Conservation (phyloP, 2,888 invertebrate genomes). For the Zele albiditarsus region DNA sequence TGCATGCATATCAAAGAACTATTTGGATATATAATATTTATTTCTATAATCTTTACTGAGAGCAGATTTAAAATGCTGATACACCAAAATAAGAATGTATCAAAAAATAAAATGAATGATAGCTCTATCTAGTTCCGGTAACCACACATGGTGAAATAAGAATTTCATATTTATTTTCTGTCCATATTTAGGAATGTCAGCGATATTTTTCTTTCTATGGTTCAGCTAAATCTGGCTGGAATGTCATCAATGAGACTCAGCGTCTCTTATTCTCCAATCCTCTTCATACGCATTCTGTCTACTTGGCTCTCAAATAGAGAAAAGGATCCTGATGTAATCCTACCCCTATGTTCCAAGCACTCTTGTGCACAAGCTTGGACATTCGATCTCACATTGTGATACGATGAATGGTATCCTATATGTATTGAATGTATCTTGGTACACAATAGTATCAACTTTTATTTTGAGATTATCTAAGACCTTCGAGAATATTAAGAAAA, state of each 20-base stretch:
- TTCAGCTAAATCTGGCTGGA: not conserved
- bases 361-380: not conserved
- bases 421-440: not conserved
- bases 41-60: no score
- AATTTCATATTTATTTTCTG: not conserved
- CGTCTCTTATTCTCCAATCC: not conserved
- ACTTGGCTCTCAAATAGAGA: slow-evolving; percentile 40
- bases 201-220: not conserved
- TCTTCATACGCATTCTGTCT: not conserved
- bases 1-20: no score
- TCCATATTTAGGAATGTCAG: not conserved
- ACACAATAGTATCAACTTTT: not conserved
- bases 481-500: not conserved
- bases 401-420: not conserved
- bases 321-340: slow-evolving; percentile 33
- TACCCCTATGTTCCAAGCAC: not conserved
- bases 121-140: no score
- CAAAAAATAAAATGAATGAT: no score
- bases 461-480: not conserved
- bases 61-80: no score
- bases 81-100: no score
- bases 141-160: not conserved
- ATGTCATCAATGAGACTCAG: not conserved
- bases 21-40: no score
- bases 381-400: not conserved